A percentile compares a stretch with the other conserved stretches of the same genome.
phyloP scores from a whole-genome alignment of 2,113 vertebrate species.

The Callipepla californica region DNA sequence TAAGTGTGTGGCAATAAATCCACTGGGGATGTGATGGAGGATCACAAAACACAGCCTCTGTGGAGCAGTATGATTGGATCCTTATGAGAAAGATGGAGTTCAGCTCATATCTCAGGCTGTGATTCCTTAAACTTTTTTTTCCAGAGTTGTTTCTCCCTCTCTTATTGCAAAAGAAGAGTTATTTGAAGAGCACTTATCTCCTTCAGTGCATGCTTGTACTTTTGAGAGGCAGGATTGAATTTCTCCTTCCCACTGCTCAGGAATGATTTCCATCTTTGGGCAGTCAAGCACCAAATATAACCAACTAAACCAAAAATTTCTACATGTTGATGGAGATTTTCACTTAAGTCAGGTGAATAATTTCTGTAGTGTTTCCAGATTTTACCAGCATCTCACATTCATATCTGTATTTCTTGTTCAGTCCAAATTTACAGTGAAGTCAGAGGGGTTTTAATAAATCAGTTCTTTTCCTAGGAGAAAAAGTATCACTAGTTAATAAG shows the following conservation, averaged over 20 bases:
- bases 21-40: background rate
- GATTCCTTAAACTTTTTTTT: background rate
- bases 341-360: background rate
- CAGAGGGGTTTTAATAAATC: conserved; percentile 8
- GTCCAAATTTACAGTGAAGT: background rate
- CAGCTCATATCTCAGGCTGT: background rate
- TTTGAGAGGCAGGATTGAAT: background rate
- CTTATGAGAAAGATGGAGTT: background rate
- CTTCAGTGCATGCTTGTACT: background rate
- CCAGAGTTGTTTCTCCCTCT: background rate
- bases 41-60: background rate
- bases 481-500: conserved; percentile 1
- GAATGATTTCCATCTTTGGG: background rate
- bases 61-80: background rate
- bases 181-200: background rate
- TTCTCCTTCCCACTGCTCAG: background rate
- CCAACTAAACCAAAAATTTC: background rate
- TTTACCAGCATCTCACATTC: background rate
- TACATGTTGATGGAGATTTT: background rate
- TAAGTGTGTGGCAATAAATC: background rate
- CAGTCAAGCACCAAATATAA: background rate
- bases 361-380: background rate
- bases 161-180: background rate
- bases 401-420: background rate
- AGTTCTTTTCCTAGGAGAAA: background rate